phyloP scores from a whole-genome alignment of 2,797 vertebrate genomes.

The Pyrocephalus nanus region DNA sequence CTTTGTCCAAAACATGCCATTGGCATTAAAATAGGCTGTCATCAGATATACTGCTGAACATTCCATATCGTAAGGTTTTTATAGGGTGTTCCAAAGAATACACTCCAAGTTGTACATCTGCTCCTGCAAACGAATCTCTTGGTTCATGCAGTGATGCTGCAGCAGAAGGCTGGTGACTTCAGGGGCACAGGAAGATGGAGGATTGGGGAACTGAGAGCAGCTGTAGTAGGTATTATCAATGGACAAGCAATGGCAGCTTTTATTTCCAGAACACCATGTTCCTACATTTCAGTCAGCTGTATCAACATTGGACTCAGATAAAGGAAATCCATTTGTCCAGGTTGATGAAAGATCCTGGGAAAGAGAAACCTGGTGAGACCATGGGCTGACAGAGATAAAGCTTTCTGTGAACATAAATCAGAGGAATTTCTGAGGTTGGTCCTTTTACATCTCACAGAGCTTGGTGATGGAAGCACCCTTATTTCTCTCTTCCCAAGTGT shows the following conservation, averaged over 20 bases:
- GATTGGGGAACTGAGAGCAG: not conserved
- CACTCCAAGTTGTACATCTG: accelerated
- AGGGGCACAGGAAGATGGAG: not conserved
- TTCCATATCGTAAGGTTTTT: not conserved
- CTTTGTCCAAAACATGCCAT: not conserved
- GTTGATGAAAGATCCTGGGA: constrained; percentile 1
- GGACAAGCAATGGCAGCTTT: not conserved
- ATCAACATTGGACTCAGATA: not conserved
- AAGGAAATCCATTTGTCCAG: not conserved
- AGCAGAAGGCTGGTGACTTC: not conserved
- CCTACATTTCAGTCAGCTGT: not conserved
- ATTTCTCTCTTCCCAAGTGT: not conserved
- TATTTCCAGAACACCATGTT: not conserved
- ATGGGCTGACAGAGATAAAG: not conserved
- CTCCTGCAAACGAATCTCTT: accelerated
- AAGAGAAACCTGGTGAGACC: not conserved
- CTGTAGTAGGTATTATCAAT: not conserved
- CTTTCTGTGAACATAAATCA: not conserved
- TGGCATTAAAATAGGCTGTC: not conserved
- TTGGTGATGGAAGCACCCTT: not conserved
- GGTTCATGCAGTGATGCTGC: not conserved
- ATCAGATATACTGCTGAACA: not conserved
- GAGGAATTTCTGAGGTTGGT: not conserved
- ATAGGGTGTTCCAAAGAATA: not conserved
- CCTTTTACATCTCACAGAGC: not conserved